These are phyloP conservation scores for Macroglossus sobrinus DNA, from an alignment of 2,113 vertebrate genomes.

Conservation along the genomic window DNA sequence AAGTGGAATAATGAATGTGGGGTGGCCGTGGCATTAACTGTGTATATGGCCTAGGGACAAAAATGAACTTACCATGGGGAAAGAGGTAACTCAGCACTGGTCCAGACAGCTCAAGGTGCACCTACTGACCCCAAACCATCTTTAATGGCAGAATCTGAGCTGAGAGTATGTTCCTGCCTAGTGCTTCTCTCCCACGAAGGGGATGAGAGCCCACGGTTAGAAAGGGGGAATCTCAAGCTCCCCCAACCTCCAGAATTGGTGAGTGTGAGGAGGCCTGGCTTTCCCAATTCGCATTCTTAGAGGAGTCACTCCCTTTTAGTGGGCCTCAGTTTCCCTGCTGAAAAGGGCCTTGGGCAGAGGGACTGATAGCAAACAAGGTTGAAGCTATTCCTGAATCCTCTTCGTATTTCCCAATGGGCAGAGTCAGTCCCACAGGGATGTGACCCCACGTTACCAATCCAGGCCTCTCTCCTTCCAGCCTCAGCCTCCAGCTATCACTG, in stretches of 20 bases:
- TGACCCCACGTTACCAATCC: not conserved
- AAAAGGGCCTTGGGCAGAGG: not conserved
- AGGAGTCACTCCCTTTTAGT: not conserved
- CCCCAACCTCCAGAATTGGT: not conserved
- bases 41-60: not conserved
- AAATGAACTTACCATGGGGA: not conserved
- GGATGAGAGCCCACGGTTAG: no score
- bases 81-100: not conserved
- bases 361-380: not conserved
- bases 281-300: not conserved
- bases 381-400: not conserved
- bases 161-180: not conserved
- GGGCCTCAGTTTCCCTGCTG: not conserved
- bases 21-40: not conserved
- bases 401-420: not conserved
- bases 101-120: not conserved
- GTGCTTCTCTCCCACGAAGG: not conserved
- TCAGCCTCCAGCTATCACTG: not conserved
- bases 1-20: not conserved
- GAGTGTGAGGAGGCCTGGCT: not conserved
- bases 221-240: not conserved
- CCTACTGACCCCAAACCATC: not conserved
- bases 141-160: not conserved
- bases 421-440: not conserved
- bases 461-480: not conserved